phyloP scores from a whole-genome alignment of 2,888 invertebrate genomes.

The Aelia acuminata region DNA sequence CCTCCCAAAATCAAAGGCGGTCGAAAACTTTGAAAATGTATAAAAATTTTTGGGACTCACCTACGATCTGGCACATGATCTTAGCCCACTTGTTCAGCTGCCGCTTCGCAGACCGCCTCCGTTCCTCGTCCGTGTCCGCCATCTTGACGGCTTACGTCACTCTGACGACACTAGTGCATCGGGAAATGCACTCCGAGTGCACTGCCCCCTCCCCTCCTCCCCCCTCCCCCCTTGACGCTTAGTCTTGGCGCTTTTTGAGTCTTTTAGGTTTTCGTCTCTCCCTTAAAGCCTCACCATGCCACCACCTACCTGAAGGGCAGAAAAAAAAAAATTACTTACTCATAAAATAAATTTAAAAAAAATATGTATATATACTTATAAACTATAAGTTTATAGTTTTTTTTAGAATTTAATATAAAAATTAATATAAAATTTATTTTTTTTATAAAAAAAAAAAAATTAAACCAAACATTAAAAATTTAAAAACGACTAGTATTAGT shows the following conservation, averaged over 20 bases:
- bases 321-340: neutral
- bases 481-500: too few relatives aligned
- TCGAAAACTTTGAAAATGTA: neutral
- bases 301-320: slow-evolving; percentile 5
- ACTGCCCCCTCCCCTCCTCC: slow-evolving; percentile 58
- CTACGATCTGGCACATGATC: slow-evolving; percentile 64
- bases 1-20: neutral
- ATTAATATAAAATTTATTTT: too few relatives aligned
- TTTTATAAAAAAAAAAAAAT: too few relatives aligned
- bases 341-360: neutral
- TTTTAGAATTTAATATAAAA: too few relatives aligned
- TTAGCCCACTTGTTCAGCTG: slow-evolving; percentile 64
- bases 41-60: slow-evolving; percentile 60
- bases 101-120: slow-evolving; percentile 60
- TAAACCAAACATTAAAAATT: too few relatives aligned
- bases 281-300: slow-evolving; percentile 30
- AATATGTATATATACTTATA: too few relatives aligned
- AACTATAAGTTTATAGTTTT: too few relatives aligned
- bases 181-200: slow-evolving; percentile 63
- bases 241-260: slow-evolving; percentile 47
- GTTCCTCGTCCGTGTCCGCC: slow-evolving; percentile 60
- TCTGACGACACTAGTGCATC: slow-evolving; percentile 63
- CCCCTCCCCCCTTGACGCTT: slow-evolving; percentile 43
- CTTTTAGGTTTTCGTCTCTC: slow-evolving; percentile 37
- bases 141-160: slow-evolving; percentile 56